Evolutionary conservation across 2,888 invertebrate species (phyloP), one percentile per base, ranked within the genome.

Genomic region (Sinopyrophorus schimmeli): DNA sequence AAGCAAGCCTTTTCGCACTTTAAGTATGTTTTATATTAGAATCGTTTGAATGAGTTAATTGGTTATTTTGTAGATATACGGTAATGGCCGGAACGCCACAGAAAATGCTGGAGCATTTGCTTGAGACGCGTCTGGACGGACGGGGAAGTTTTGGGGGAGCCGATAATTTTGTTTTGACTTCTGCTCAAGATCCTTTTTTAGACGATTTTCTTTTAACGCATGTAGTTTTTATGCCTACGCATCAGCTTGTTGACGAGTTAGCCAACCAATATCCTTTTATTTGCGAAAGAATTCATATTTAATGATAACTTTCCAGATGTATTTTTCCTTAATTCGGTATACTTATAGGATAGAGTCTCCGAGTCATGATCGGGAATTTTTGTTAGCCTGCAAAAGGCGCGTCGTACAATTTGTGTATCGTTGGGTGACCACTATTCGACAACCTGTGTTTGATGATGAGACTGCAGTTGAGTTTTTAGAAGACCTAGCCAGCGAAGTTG

Each of bases 51-150:
- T 43, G 10, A 20, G n/a, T 31, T 30, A 18, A 20, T 16, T 30
- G 5, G 34, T 40, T n/a, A 20, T 26, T 37, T 58, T 68, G 32
- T 67, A 87, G 87, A 73, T 91, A 91, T 70, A 89, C 87, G 63
- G 89, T 91, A 59, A 89, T 91, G 87, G 87, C 90, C 53, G 91
- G 90, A 40, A 87, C 88, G 47, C 86, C 90, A 27, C 85, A 87
- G 68, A 91, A 92, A 74, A 90, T 91, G 84, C 71, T 92, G 61
- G 91, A 92, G 70, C 88, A 92, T 74, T 76, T 92, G 31, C 74
- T 92, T 60, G 90, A 91, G 71, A 89, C 89, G 7, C 76, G 89
- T 47, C 75, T 89, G 61, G 86, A 87, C 58, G 80, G 80, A 53
- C 74, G 80, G 55, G 76, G 77, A 46, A 76, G 72, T 61, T 72